phyloP scores from a whole-genome alignment of 1,140 invertebrate genomes.

The Cepaea nemoralis region DNA sequence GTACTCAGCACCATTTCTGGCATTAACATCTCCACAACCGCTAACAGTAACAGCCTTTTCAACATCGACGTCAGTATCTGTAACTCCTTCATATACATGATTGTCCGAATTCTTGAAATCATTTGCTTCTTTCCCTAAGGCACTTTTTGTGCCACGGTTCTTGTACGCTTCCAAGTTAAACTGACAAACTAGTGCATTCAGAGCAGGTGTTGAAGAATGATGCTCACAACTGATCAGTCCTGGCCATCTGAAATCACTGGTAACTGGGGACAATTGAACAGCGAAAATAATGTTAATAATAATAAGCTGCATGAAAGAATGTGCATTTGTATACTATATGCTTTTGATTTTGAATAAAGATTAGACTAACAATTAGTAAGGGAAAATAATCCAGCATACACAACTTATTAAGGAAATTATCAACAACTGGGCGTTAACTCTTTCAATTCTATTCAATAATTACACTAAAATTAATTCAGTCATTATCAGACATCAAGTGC shows the following conservation, averaged over 20 bases:
- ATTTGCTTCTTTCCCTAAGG: conserved; percentile 8
- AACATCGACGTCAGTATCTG: conserved; percentile 50
- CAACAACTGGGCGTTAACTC: too few species aligned
- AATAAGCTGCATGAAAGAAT: too few species aligned
- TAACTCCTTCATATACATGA: conserved; percentile 9
- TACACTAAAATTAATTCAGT: too few species aligned
- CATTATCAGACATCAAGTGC: too few species aligned
- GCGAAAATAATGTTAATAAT: too few species aligned
- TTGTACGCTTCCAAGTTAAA: conserved; percentile 50
- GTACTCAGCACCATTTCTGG: conserved; percentile 49
- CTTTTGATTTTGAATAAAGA: too few species aligned
- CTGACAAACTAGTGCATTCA: conserved; percentile 9
- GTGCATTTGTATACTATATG: too few species aligned
- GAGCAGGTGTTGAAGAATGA: conserved; percentile 35
- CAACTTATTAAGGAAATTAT: too few species aligned
- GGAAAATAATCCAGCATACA: too few species aligned
- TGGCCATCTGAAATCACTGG: background rate
- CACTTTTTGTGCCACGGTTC: conserved; percentile 43
- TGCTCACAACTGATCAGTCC: background rate
- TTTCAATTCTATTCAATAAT: too few species aligned
- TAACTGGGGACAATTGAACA: background rate
- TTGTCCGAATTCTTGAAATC: too few species aligned
- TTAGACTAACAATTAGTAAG: too few species aligned
- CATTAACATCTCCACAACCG: conserved; percentile 13
- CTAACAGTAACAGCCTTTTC: conserved; percentile 38